Conservation (phyloP, 2,797 vertebrate species). For the Lepilemur ruficaudatus region DNA sequence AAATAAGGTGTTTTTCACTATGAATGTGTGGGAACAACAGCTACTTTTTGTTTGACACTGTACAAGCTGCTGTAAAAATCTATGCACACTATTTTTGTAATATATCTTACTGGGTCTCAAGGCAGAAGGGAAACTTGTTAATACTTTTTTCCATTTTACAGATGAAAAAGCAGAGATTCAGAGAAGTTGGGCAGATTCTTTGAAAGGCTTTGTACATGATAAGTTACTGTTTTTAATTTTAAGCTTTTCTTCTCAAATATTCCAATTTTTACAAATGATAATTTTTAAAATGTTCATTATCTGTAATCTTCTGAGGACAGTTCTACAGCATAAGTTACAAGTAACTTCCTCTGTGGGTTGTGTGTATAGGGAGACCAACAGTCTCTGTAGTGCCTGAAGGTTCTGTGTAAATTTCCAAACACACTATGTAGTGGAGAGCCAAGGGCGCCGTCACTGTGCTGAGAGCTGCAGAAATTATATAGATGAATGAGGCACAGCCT, state of each 20-base stretch:
- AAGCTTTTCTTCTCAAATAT: constrained; percentile 73
- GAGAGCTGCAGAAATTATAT: neutral
- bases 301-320: constrained; percentile 78
- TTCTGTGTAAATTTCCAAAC: too few relatives aligned
- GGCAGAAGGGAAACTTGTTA: neutral
- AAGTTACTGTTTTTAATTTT: constrained; percentile 74
- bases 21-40: neutral
- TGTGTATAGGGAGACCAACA: neutral
- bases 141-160: neutral
- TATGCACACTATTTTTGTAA: neutral
- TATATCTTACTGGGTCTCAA: constrained; percentile 40
- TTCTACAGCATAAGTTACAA: constrained; percentile 74
- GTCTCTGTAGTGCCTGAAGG: neutral
- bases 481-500: neutral
- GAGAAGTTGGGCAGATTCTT: constrained; percentile 26
- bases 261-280: constrained; percentile 76
- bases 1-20: neutral
- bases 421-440: too few relatives aligned
- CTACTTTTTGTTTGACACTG: neutral
- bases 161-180: neutral
- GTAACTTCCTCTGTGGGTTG: constrained; percentile 74
- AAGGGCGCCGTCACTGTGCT: neutral
- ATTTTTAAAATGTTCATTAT: constrained; percentile 73
- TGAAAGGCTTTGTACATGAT: constrained; percentile 70
- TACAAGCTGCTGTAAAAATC: neutral